Conservation (phyloP, 2,113 vertebrate species). For the Excalfactoria chinensis region DNA sequence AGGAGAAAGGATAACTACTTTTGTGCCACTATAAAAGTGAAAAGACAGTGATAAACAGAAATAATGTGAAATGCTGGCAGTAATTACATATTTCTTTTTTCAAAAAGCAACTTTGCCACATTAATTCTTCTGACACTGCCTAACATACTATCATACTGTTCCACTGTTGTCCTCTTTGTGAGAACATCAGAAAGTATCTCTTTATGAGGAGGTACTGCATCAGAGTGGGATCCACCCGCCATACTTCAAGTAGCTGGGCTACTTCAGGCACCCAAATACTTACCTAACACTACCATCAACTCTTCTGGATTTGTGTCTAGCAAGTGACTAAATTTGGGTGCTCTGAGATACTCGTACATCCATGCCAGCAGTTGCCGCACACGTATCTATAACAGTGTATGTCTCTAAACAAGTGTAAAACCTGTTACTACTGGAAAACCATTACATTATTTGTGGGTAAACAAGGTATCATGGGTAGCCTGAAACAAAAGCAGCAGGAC, state of each 20-base stretch:
- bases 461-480: background rate
- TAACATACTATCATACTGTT: background rate
- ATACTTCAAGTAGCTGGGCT: background rate
- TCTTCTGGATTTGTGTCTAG: background rate
- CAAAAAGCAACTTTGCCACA: background rate
- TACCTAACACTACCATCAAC: fast-evolving
- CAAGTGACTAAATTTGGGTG: background rate
- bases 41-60: conserved; percentile 7
- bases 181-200: too few species aligned
- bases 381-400: background rate
- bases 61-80: background rate
- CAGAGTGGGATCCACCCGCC: background rate
- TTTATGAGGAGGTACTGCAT: background rate
- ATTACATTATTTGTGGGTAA: background rate
- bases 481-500: background rate
- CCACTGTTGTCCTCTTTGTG: background rate
- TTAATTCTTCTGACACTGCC: background rate
- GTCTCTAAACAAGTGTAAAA: background rate
- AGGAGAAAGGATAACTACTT: background rate
- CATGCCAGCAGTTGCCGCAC: background rate
- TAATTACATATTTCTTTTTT: background rate
- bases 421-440: background rate
- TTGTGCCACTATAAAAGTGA: background rate
- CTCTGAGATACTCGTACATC: background rate
- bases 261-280: background rate